Conservation (phyloP, 2,888 invertebrate genomes). For the Nasonovia ribisnigri region DNA sequence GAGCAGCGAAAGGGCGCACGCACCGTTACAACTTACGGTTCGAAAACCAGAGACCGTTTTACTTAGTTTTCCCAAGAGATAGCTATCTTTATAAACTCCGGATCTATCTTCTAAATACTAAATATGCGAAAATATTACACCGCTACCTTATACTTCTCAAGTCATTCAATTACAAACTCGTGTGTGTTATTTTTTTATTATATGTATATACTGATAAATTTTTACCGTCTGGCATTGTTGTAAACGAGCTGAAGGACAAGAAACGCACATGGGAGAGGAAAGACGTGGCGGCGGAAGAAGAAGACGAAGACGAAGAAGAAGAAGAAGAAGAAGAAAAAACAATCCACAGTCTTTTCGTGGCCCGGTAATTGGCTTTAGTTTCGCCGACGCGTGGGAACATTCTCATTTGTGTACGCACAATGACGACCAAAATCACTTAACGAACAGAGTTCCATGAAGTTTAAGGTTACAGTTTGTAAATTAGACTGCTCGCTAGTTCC, state of each 20-base stretch:
- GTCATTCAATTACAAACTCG: conserved; percentile 63
- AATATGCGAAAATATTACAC: conserved; percentile 45
- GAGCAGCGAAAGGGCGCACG: background rate
- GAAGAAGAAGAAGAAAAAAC: conserved; percentile 38
- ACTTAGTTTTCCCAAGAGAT: conserved; percentile 55
- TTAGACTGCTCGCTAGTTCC: conserved; percentile 46
- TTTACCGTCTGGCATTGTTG: conserved; percentile 53
- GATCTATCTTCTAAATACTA: conserved; percentile 16
- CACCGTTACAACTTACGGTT: background rate
- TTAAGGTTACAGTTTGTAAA: conserved; percentile 60
- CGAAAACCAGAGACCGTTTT: conserved; percentile 4
- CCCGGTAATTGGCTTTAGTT: conserved; percentile 65
- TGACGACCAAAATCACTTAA: conserved; percentile 65
- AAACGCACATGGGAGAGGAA: background rate
- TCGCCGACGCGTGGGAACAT: conserved; percentile 65
- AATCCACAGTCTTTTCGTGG: conserved; percentile 57
- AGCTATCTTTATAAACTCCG: conserved; percentile 47
- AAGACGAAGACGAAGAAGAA: background rate
- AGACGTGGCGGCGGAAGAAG: background rate
- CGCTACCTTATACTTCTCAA: conserved; percentile 49
- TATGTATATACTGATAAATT: conserved; percentile 15
- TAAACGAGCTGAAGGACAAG: conserved; percentile 59
- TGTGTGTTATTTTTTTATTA: conserved; percentile 49
- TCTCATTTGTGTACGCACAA: conserved; percentile 64
- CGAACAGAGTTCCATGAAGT: conserved; percentile 50